Conservation (phyloP, 2,888 invertebrate genomes). For the Melinaea marsaeus region DNA sequence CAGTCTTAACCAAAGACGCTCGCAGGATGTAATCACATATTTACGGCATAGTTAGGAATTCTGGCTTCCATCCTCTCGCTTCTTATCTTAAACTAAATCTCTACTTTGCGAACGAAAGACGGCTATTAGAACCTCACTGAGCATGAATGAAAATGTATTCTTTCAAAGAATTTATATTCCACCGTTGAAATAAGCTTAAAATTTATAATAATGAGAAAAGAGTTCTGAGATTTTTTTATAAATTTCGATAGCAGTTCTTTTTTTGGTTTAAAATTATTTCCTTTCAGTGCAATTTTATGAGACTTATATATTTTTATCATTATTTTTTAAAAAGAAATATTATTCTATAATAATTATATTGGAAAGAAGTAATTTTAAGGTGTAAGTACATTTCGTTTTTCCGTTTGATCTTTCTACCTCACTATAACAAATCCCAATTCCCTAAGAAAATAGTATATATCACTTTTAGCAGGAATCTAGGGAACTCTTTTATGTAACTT, state of each 20-base stretch:
- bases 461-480: too few relatives aligned
- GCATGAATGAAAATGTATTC: conserved; percentile 34
- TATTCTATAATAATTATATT: background rate
- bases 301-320: background rate
- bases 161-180: conserved; percentile 14
- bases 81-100: conserved; percentile 37
- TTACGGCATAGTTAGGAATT: conserved; percentile 31
- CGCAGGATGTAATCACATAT: conserved; percentile 33
- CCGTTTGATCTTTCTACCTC: too few relatives aligned
- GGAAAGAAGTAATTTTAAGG: too few relatives aligned
- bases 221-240: background rate
- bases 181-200: conserved; percentile 11
- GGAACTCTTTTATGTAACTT: too few relatives aligned
- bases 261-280: background rate
- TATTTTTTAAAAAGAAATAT: background rate
- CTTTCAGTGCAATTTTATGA: conserved; percentile 1
- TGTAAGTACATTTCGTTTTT: too few relatives aligned
- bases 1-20: conserved; percentile 25
- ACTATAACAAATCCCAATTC: too few relatives aligned
- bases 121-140: conserved; percentile 33
- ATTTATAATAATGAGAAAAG: conserved; percentile 4
- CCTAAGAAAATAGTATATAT: too few relatives aligned
- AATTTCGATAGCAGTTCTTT: background rate
- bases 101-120: conserved; percentile 31
- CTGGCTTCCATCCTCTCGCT: conserved; percentile 29